phyloP scores from a whole-genome alignment of 2,888 invertebrate genomes.

The Orthonevra nobilis region DNA sequence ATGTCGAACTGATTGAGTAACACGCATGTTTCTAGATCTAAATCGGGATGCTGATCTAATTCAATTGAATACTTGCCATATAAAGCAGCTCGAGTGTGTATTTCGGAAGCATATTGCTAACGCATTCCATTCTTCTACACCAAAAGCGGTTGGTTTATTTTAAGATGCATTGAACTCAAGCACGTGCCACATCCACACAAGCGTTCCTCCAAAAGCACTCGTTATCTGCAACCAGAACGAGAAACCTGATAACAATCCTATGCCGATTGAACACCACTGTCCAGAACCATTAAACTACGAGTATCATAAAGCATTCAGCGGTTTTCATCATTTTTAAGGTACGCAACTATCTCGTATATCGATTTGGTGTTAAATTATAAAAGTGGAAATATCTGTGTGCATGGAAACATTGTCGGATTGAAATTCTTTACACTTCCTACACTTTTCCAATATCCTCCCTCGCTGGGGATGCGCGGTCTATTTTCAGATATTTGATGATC shows the following conservation, averaged over 20 bases:
- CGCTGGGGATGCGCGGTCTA: slow-evolving; percentile 35
- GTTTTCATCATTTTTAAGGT: no score
- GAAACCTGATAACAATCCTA: slow-evolving; percentile 12
- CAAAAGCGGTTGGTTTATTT: slow-evolving; percentile 50
- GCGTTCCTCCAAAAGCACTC: slow-evolving; percentile 4
- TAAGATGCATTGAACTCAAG: slow-evolving; percentile 63
- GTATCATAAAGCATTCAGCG: slow-evolving; percentile 9
- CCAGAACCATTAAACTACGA: slow-evolving; percentile 1
- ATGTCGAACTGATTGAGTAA: no score
- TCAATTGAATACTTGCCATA: slow-evolving; percentile 22
- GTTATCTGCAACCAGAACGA: neutral
- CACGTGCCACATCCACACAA: slow-evolving; percentile 54
- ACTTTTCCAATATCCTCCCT: slow-evolving; percentile 65
- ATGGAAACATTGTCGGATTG: slow-evolving; percentile 43
- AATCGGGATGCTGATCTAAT: slow-evolving; percentile 59
- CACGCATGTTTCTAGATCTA: slow-evolving; percentile 29
- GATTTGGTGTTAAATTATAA: no score
- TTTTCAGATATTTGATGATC: slow-evolving; percentile 59
- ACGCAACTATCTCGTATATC: no score
- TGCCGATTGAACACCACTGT: neutral
- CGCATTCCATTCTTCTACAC: slow-evolving; percentile 53
- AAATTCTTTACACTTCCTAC: slow-evolving; percentile 62
- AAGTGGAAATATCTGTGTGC: neutral
- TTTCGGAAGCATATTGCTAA: slow-evolving; percentile 26
- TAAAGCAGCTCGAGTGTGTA: slow-evolving; percentile 18